Conservation (phyloP, 2,888 invertebrate genomes). For the Pachycephus smyrnensis region DNA sequence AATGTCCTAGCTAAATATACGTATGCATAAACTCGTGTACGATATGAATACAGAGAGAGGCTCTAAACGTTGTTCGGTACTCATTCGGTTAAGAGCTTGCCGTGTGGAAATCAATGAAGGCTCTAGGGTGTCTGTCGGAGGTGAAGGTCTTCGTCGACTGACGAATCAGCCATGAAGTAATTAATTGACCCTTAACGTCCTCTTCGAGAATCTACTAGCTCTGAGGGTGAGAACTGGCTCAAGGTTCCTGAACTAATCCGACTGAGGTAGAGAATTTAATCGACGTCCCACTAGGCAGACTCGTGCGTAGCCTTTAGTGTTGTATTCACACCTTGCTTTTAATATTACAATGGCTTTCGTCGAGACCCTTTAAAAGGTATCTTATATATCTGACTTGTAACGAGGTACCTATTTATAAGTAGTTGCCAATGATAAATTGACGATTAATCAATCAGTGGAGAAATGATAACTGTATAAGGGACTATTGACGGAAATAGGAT, state of each 20-base stretch:
- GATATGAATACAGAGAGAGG: not conserved
- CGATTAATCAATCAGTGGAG: too few relatives aligned
- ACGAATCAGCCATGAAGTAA: not conserved
- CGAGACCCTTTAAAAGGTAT: not conserved
- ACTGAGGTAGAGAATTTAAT: not conserved
- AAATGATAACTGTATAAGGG: not conserved
- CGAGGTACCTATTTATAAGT: not conserved
- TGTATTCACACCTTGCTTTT: not conserved
- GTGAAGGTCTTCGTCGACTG: not conserved
- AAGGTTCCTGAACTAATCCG: not conserved
- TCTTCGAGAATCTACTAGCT: not conserved
- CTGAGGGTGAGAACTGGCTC: not conserved
- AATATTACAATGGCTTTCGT: not conserved
- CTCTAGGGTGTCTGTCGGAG: not conserved
- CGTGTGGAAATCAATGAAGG: not conserved
- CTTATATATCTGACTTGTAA: not conserved
- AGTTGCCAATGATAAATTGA: not conserved
- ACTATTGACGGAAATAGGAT: not conserved
- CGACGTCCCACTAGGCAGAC: not conserved
- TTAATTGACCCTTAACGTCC: not conserved
- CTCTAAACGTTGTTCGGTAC: not conserved
- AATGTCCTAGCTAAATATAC: not conserved
- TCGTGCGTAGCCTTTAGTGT: not conserved
- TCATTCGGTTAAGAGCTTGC: not conserved
- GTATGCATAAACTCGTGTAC: not conserved